A percentile compares a stretch with the other conserved stretches of the same genome.
Evolutionary conservation across 1,140 invertebrate species (phyloP).

Genomic region (Cotesia vestalis): DNA sequence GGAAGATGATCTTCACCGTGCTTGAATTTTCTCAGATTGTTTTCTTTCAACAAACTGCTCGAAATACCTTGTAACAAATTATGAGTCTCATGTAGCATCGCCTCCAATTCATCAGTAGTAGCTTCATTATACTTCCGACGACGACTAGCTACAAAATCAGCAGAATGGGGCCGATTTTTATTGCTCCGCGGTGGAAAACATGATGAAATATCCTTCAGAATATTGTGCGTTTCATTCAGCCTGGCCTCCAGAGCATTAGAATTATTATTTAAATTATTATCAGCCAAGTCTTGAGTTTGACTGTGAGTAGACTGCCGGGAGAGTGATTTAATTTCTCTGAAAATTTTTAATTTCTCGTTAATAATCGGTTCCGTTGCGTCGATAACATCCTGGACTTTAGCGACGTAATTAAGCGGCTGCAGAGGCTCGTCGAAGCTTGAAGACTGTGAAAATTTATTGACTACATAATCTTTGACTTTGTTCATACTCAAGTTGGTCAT

Average conservation of each 20-base stretch:
- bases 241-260: conserved; percentile 44
- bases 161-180: conserved; percentile 27
- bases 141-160: neutral
- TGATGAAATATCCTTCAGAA: conserved; percentile 51
- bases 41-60: neutral
- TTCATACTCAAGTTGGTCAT: conserved; percentile 45
- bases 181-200: conserved; percentile 26
- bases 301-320: conserved; percentile 24
- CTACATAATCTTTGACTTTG: conserved; percentile 48
- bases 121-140: neutral
- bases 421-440: conserved; percentile 50
- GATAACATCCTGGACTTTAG: conserved; percentile 56
- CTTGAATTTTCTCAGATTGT: conserved; percentile 7
- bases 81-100: conserved; percentile 17
- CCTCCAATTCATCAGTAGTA: conserved; percentile 3
- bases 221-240: conserved; percentile 50
- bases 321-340: conserved; percentile 42
- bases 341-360: conserved; percentile 49
- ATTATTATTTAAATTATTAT: conserved; percentile 35
- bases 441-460: conserved; percentile 46
- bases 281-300: conserved; percentile 4
- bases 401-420: conserved; percentile 51
- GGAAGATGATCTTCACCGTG: neutral
- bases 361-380: conserved; percentile 51
- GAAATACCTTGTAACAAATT: conserved; percentile 21